Percentiles rank a stretch among this genome's conserved stretches.
These are phyloP conservation scores for Hyposmocoma kahamanoa DNA, from an alignment of 1,140 invertebrate genomes.

Conservation along the genomic window DNA sequence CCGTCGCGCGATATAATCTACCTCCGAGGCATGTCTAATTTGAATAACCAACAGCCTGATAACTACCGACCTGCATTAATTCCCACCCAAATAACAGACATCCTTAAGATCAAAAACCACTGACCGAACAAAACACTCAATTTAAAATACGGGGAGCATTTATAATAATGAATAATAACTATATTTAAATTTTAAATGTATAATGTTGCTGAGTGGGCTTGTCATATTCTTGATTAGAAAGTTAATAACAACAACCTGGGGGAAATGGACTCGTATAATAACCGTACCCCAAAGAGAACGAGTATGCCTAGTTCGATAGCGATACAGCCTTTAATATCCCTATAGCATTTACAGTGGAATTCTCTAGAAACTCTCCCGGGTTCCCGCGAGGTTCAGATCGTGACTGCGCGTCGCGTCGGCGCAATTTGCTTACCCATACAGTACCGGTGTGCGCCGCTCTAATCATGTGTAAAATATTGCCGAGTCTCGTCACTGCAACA, in stretches of 20 bases:
- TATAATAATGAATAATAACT: conserved; percentile 16
- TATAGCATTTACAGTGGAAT: conserved; percentile 67
- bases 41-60: conserved; percentile 34
- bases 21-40: conserved; percentile 52
- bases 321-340: conserved; percentile 61
- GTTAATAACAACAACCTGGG: background rate
- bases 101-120: conserved; percentile 30
- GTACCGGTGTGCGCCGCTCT: conserved; percentile 50
- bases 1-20: conserved; percentile 56
- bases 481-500: conserved; percentile 52
- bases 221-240: background rate
- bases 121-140: background rate
- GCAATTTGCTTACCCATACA: conserved; percentile 72
- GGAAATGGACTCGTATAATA: conserved; percentile 20
- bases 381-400: conserved; percentile 67
- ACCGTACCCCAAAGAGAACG: conserved; percentile 19
- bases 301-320: conserved; percentile 21
- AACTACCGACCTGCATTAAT: conserved; percentile 40
- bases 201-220: background rate
- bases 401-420: conserved; percentile 61
- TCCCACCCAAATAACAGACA: conserved; percentile 34
- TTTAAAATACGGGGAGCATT: conserved; percentile 11
- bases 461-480: conserved; percentile 73
- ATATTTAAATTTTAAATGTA: conserved; percentile 16
- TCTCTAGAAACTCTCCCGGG: conserved; percentile 62